Evolutionary conservation across 2,888 invertebrate species (phyloP), one percentile per base, ranked within the genome.

Genomic region (Xestia sexstrigata): DNA sequence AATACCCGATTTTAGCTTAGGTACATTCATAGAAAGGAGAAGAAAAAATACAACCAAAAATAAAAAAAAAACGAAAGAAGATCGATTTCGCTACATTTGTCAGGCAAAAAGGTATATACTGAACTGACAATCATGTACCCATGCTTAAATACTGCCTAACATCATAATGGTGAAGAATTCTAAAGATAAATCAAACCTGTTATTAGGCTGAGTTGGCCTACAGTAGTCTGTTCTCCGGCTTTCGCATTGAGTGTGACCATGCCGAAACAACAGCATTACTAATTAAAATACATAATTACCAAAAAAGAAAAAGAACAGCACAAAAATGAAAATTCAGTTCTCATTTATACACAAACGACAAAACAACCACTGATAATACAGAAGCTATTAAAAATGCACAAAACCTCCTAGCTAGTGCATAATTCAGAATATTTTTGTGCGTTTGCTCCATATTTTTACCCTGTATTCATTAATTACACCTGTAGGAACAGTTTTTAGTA

Each of bases 341-440:
- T 35, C 52, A 65, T 72, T 80, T 30, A 52, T 35, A 52, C 8
- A 45, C 11, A 42, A 70, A 85, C 58, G 52, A 20, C 7, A 73
- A 72, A 77, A 85, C 47, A 73, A 73, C 49, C 13, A 42, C 17
- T 20, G 20, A 66, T 77, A 62, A 71, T 73, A 26, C 52, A 20
- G 70, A 26, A 72, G 66, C 20, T 35, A 58, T 77, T 77, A 45
- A 79, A 76, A 79, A 76, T 83, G 69, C 79, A 78, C 47, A 80
- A 86, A 87, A 85, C 78, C 83, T 20, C 45, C 82, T 83, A 82
- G 81, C 82, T 83, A 82, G 81, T 89, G 79, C 82, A 90, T 91
- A 89, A 89, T 87, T 85, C 86, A 42, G 74, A 66, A 82, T 67
- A 89, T 90, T 87, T 89, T 85, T 84, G 84, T 82, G 78, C 80